phyloP scores from a whole-genome alignment of 2,888 invertebrate genomes.

The Caenorhabditis macrosperma region DNA sequence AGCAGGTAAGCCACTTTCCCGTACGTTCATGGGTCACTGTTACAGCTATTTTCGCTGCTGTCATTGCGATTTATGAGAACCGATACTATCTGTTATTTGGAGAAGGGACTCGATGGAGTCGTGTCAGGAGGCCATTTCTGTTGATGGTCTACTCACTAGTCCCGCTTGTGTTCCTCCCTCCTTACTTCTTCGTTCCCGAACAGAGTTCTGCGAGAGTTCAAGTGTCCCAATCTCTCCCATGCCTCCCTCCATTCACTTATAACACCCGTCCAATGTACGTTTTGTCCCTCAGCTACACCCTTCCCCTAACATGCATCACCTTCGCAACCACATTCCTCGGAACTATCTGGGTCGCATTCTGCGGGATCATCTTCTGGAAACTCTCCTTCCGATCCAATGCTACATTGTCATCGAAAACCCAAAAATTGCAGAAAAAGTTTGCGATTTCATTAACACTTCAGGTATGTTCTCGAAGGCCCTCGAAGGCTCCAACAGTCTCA shows the following conservation, averaged over 20 bases:
- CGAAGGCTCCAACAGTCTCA: neutral
- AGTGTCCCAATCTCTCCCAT: neutral
- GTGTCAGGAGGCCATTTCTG: neutral
- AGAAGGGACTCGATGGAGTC: neutral
- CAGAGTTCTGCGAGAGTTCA: neutral
- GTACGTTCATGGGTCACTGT: neutral
- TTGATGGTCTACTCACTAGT: neutral
- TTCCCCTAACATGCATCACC: neutral
- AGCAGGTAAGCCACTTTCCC: neutral
- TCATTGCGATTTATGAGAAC: neutral
- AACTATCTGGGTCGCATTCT: neutral
- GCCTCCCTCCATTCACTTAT: slow-evolving; percentile 3
- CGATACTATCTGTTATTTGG: slow-evolving; percentile 1
- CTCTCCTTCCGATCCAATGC: neutral
- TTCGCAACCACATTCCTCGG: neutral
- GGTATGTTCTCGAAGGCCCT: neutral
- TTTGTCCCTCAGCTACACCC: neutral
- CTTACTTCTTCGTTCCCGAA: neutral
- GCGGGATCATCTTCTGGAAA: neutral
- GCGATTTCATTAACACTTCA: neutral
- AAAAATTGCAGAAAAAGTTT: slow-evolving; percentile 5
- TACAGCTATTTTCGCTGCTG: neutral
- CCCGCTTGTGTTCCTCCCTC: neutral
- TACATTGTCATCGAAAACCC: neutral
- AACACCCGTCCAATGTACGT: neutral